A percentile compares a stretch with the other conserved stretches of the same genome.
These are phyloP conservation scores for Todiramphus saurophagus DNA, from an alignment of 2,113 vertebrate genomes.

Conservation along the genomic window DNA sequence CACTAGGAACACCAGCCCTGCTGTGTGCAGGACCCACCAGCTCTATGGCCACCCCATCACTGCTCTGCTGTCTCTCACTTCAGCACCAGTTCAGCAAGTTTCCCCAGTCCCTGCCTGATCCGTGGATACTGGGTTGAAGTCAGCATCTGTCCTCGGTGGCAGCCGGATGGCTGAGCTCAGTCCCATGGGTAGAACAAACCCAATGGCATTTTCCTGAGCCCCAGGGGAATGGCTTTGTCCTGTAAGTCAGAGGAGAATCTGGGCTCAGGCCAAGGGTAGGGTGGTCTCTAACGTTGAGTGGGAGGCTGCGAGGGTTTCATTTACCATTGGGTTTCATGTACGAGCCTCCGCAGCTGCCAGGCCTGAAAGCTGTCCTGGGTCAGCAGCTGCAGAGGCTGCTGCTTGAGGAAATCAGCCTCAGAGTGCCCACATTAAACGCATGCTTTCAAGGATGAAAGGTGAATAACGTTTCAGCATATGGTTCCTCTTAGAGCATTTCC, in stretches of 20 bases:
- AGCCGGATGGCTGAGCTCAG: not conserved
- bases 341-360: not conserved
- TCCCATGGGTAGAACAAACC: not conserved
- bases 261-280: not conserved
- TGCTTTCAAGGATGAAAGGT: slow-evolving; percentile 21
- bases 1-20: rapidly evolving
- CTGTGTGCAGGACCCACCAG: not conserved
- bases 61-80: not conserved
- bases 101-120: not conserved
- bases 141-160: not conserved
- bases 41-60: not conserved
- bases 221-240: not conserved
- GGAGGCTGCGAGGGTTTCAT: not conserved
- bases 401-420: not conserved
- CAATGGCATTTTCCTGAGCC: not conserved
- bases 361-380: not conserved
- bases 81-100: not conserved
- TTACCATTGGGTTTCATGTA: not conserved
- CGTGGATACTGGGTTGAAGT: not conserved
- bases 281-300: not conserved
- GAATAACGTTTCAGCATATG: slow-evolving; percentile 32
- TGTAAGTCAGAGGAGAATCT: not conserved
- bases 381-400: slow-evolving; percentile 19
- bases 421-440: not conserved
- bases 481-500: slow-evolving; percentile 44